phyloP scores from a whole-genome alignment of 2,888 invertebrate genomes.

The Meliscaeva auricollis region DNA sequence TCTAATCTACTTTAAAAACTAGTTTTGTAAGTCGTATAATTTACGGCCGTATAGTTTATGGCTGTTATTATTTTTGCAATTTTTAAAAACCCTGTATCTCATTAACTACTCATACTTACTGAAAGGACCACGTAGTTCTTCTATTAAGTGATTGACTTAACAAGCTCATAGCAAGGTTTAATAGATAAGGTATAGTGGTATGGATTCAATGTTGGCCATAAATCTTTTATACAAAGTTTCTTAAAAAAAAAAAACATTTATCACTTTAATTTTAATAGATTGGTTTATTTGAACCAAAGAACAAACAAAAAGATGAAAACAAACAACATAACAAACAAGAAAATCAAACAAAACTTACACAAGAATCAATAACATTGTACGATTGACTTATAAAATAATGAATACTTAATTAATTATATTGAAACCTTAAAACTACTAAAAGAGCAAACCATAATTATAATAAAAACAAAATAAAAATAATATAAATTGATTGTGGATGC shows the following conservation, averaged over 20 bases:
- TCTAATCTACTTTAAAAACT: too few species aligned
- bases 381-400: conserved; percentile 38
- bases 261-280: conserved; percentile 29
- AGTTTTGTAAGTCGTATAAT: too few species aligned
- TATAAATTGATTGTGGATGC: conserved; percentile 25
- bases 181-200: too few species aligned
- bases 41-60: too few species aligned
- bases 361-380: conserved; percentile 41
- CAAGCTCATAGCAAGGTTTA: too few species aligned
- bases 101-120: too few species aligned
- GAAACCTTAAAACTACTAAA: conserved; percentile 66
- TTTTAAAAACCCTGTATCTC: too few species aligned
- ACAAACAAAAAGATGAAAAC: not conserved
- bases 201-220: too few species aligned
- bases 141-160: too few species aligned
- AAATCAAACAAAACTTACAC: conserved; percentile 44
- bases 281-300: conserved; percentile 54
- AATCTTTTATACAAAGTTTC: too few species aligned
- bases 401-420: conserved; percentile 30
- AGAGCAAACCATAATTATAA: conserved; percentile 45
- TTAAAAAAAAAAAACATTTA: not conserved
- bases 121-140: too few species aligned
- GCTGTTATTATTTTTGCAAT: too few species aligned
- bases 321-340: conserved; percentile 37
- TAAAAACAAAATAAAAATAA: conserved; percentile 16